Base-by-base conservation (phyloP, 2,888 invertebrate species). In the Scelioninae gen. 2 region DNA sequence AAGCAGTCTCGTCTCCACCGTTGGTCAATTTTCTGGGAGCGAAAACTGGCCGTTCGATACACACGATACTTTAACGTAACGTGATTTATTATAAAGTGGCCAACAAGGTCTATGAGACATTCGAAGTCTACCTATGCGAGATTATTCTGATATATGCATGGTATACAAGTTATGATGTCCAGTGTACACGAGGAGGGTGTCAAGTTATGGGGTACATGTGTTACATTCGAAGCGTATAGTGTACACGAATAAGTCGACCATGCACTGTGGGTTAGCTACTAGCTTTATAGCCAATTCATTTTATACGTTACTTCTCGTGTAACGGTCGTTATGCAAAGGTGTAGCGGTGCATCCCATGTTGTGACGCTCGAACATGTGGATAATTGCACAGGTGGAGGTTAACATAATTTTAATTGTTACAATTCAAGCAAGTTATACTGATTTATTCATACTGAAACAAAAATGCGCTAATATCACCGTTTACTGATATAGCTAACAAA, bases 201-300 rank as follows among this genome's bases (percentile, higher is more conserved):
- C 81, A 81, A 81, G 81, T 83, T 81, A 81, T 81, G 77, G 78
- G 78, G 76, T 78, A 79, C 78, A 78, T 71, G 77, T 75, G 78
- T 80, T 81, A 78, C 76, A 77, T 73, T 78, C 52, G 74, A 76
- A 78, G 77, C 77, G 73, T 46, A 71, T 58, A 74, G 68, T 68
- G 69, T 65, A 65, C 77, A 79, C 79, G 77, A 78, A 80, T 80
- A 81, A 80, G 79, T 77, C 73, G 75, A 74, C 60, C 68, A 52
- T 63, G 63, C 69, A 75, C 75, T 67, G 68, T 69, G 73, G 63
- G 67, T 72, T 77, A 76, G 79, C 79, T 81, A 78, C 77, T 78
- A 76, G 74, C 79, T 85, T 84, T 85, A 84, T 81, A 80, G 82
- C 79, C 83, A 83, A 84, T 85, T 84, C 81, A 82, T 84, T 84